Conservation (phyloP, 2,797 vertebrate genomes). For the Schizopygopsis pylzovi region DNA sequence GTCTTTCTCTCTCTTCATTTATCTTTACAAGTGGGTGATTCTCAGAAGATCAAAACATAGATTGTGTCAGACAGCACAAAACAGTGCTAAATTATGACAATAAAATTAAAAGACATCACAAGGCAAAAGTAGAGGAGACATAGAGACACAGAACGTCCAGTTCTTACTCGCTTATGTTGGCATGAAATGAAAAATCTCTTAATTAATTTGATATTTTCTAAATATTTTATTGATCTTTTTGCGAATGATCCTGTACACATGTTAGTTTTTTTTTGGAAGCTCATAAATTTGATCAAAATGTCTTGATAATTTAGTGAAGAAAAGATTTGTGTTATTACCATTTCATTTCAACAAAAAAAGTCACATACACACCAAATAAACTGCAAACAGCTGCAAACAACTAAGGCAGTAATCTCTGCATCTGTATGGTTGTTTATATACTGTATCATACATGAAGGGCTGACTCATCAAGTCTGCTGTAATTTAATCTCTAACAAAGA, state of each 20-base stretch:
- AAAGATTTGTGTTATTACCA: neutral
- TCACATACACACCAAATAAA: neutral
- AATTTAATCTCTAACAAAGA: neutral
- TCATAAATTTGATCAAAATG: neutral
- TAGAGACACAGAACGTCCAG: neutral
- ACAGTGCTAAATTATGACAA: neutral
- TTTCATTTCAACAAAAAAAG: neutral
- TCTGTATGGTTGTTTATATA: neutral
- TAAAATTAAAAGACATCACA: neutral
- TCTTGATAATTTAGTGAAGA: neutral
- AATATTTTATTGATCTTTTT: neutral
- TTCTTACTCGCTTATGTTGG: neutral
- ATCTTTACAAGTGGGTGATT: neutral
- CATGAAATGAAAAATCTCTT: neutral
- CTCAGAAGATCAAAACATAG: neutral
- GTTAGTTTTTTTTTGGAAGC: neutral
- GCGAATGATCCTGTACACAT: neutral
- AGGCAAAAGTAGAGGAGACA: neutral
- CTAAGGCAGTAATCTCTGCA: neutral
- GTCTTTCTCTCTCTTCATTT: neutral
- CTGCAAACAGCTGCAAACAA: neutral
- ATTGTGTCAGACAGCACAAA: neutral
- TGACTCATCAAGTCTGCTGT: neutral
- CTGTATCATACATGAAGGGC: neutral
- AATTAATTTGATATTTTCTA: no score